A percentile compares a stretch with the other conserved stretches of the same genome.
Evolutionary conservation across 2,113 vertebrate genomes (phyloP).

Genomic region (Typhlomys cinereus): DNA sequence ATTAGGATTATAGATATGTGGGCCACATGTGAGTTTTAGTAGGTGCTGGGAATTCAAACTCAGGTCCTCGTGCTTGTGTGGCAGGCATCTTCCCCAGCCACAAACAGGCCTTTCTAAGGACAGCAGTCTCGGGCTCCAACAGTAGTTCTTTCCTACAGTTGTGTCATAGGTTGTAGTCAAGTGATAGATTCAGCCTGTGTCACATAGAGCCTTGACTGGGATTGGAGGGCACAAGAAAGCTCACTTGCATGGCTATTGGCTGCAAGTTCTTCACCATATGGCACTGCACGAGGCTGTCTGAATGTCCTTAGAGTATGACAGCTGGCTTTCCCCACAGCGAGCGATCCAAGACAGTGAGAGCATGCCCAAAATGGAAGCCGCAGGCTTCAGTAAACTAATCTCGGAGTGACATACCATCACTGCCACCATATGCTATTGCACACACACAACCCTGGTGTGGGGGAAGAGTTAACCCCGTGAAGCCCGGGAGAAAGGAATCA

Average conservation of each 20-base stretch:
- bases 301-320: background rate
- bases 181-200: background rate
- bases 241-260: background rate
- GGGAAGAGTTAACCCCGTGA: background rate
- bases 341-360: background rate
- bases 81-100: background rate
- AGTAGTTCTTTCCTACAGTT: background rate
- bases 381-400: conserved; percentile 32
- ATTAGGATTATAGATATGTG: too few species aligned
- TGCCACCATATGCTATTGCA: background rate
- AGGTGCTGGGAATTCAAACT: too few species aligned
- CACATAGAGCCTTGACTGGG: background rate
- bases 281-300: background rate
- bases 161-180: background rate
- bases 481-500: background rate
- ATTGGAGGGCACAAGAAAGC: background rate
- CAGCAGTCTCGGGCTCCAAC: background rate
- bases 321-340: background rate
- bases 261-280: conserved; percentile 10
- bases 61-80: too few species aligned
- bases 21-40: too few species aligned
- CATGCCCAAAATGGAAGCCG: conserved; percentile 17
- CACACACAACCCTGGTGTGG: background rate
- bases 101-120: background rate
- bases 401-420: background rate